Evolutionary conservation across 2,797 vertebrate species (phyloP), one percentile per base, ranked within the genome.

Genomic region (Emydoidea blandingii): DNA sequence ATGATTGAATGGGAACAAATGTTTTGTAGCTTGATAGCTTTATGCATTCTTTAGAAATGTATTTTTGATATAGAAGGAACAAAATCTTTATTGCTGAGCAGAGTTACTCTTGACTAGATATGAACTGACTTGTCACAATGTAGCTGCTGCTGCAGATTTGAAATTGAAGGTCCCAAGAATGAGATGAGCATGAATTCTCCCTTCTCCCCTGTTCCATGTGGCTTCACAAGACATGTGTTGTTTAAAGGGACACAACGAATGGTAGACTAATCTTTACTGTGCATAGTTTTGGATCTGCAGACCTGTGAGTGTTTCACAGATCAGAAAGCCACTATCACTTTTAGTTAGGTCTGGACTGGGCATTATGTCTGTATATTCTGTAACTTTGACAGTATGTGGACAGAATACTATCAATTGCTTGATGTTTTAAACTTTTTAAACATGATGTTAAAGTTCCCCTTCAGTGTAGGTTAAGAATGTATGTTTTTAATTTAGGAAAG

Each of bases 241-340:
- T 62, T 31, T 62, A 12, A 12, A 18, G 47, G 14, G 18, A 18
- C 56, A 25, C 0, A 0, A 1, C 47, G 14, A n/a, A 34, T 41
- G 27, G 86, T 56, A 53, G 72, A 83, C 21, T n/a, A 49, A 3
- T 79, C 5, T 62, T 94, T 50, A 44, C 83, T 72, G 12, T 12
- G 47, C 19, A 31, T 37, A n/a, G 50, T 56, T 81, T 50, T 68
- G 44, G 81, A 6, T 18, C 25, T 81, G 8, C 81, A 56, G 50
- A 0, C 19, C 52, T 50, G 1, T 18, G 81, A 74, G 27, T 34
- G 41, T 41, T 57, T 54, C 37, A 5, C 27, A 56, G 27, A 41
- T 57, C 16, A 21, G 54, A 41, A 29, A 41, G 57, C 52, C 12
- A 27, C 41, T 53, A 78, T 7, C 3, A 0, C 2, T 3, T 21